A percentile compares a stretch with the other conserved stretches of the same genome.
These are phyloP conservation scores for Synergus japonicus DNA, from an alignment of 2,888 invertebrate species.

Conservation along the genomic window DNA sequence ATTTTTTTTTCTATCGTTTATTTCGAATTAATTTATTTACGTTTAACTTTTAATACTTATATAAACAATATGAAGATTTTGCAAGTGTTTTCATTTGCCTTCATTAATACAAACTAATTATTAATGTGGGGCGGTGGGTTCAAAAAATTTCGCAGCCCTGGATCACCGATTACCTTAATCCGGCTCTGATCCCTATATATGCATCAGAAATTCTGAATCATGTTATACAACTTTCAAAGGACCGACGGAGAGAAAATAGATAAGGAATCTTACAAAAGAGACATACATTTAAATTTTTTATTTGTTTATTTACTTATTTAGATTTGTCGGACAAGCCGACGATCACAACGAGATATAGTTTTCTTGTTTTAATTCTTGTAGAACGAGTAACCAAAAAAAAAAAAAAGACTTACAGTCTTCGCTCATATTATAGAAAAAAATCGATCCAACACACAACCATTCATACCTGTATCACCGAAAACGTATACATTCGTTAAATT, in stretches of 20 bases:
- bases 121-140: too few species aligned
- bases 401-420: constrained; percentile 44
- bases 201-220: too few species aligned
- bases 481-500: constrained; percentile 36
- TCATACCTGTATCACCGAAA: constrained; percentile 28
- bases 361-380: constrained; percentile 53
- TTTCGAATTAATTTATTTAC: too few species aligned
- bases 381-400: constrained; percentile 56
- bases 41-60: too few species aligned
- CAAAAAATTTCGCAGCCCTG: too few species aligned
- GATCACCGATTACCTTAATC: too few species aligned
- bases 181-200: too few species aligned
- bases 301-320: constrained; percentile 44
- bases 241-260: background rate
- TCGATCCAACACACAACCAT: constrained; percentile 47
- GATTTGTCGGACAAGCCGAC: constrained; percentile 56
- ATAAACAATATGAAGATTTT: too few species aligned
- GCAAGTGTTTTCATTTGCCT: too few species aligned
- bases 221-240: too few species aligned
- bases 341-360: constrained; percentile 60
- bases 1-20: too few species aligned
- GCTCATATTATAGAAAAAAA: constrained; percentile 48
- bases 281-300: constrained; percentile 9
- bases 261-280: background rate
- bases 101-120: too few species aligned